phyloP scores from a whole-genome alignment of 2,888 invertebrate genomes.

The Hylaea fasciaria region DNA sequence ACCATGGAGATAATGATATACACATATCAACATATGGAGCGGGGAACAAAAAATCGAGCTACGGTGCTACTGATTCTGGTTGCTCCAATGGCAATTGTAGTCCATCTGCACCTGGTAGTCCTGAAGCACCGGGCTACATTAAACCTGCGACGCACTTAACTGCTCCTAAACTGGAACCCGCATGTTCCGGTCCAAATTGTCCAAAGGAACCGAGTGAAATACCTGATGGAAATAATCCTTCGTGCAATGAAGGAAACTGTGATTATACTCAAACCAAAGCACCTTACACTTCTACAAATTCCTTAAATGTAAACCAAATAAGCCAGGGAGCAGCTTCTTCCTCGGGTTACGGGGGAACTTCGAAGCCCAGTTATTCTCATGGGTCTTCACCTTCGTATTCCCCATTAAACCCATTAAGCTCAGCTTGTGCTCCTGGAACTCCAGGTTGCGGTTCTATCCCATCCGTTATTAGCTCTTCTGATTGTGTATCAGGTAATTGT shows the following conservation, averaged over 20 bases:
- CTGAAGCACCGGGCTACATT: constrained; percentile 25
- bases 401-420: constrained; percentile 1
- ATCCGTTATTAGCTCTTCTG: neutral
- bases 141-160: constrained; percentile 61
- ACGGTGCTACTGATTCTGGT: constrained; percentile 29
- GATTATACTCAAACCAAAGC: constrained; percentile 32
- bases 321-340: neutral
- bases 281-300: constrained; percentile 23
- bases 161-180: constrained; percentile 59
- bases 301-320: constrained; percentile 18
- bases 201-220: constrained; percentile 8
- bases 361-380: constrained; percentile 12
- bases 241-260: constrained; percentile 39
- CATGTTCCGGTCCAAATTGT: constrained; percentile 46
- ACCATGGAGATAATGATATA: constrained; percentile 30
- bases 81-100: constrained; percentile 44
- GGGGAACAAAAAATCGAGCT: constrained; percentile 26
- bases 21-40: constrained; percentile 19
- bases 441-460: constrained; percentile 13
- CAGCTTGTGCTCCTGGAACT: constrained; percentile 25
- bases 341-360: neutral
- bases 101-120: constrained; percentile 7
- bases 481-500: constrained; percentile 11
- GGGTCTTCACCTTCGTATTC: constrained; percentile 8
- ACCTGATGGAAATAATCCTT: constrained; percentile 11